These are phyloP conservation scores for Platycheirus rosarum DNA, from an alignment of 2,888 invertebrate species.

Conservation along the genomic window DNA sequence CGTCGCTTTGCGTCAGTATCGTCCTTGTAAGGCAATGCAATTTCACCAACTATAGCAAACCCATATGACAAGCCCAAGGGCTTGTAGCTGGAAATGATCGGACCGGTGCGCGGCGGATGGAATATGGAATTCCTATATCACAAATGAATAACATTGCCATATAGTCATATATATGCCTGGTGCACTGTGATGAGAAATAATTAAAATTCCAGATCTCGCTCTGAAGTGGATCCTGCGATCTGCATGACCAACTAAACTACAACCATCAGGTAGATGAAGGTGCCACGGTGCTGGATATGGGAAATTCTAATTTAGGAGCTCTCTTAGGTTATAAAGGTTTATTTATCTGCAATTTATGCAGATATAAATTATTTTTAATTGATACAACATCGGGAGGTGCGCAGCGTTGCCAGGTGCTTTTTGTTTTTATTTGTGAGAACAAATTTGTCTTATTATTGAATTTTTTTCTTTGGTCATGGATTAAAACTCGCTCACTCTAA, in stretches of 20 bases:
- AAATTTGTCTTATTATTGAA: neutral
- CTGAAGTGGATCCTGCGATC: constrained; percentile 65
- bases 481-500: no score
- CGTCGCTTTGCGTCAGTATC: neutral
- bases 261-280: constrained; percentile 30
- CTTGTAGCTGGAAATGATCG: constrained; percentile 46
- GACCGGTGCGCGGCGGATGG: no score
- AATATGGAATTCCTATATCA: constrained; percentile 70
- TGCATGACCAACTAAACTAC: constrained; percentile 60
- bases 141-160: constrained; percentile 49
- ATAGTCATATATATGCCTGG: constrained; percentile 32
- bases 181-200: constrained; percentile 56
- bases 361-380: constrained; percentile 67
- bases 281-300: constrained; percentile 36
- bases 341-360: constrained; percentile 51
- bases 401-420: constrained; percentile 19
- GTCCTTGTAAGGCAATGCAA: constrained; percentile 19
- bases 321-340: constrained; percentile 42
- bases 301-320: constrained; percentile 66
- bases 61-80: constrained; percentile 71
- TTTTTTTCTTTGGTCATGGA: no score
- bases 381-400: constrained; percentile 52
- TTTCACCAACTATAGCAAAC: constrained; percentile 12
- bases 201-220: constrained; percentile 67
- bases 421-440: neutral